Conservation (phyloP, 2,888 invertebrate genomes). For the Steinernema hermaphroditum region DNA sequence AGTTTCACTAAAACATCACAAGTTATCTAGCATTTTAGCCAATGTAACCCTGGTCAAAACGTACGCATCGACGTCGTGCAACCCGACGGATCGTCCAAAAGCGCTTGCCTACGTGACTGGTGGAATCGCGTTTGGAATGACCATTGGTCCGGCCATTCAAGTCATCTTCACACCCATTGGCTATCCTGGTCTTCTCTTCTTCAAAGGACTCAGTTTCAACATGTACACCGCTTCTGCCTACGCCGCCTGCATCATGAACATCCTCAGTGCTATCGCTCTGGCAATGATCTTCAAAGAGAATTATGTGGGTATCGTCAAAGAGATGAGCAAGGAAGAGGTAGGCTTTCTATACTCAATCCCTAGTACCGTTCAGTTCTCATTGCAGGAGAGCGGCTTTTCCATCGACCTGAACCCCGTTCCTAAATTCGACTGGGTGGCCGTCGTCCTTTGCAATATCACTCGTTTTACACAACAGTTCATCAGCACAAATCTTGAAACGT, state of each 20-base stretch:
- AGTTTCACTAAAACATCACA: background rate
- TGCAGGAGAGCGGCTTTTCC: background rate
- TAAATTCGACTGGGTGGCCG: constrained; percentile 53
- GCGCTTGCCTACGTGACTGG: constrained; percentile 36
- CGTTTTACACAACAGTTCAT: constrained; percentile 68
- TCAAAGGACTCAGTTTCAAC: constrained; percentile 38
- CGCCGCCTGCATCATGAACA: constrained; percentile 41
- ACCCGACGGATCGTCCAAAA: constrained; percentile 39
- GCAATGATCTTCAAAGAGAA: constrained; percentile 39
- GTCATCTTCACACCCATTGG: constrained; percentile 38
- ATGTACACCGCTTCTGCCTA: constrained; percentile 52
- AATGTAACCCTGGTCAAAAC: constrained; percentile 43
- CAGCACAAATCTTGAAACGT: constrained; percentile 69
- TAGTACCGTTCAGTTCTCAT: too few species aligned
- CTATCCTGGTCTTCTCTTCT: constrained; percentile 40
- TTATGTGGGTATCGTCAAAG: constrained; percentile 46
- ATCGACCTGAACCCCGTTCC: constrained; percentile 42
- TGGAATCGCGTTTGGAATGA: constrained; percentile 30
- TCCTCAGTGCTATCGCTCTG: constrained; percentile 38
- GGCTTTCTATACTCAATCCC: too few species aligned
- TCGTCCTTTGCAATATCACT: constrained; percentile 55
- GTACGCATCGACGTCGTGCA: constrained; percentile 51
- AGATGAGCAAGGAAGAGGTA: constrained; percentile 8
- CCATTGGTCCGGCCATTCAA: constrained; percentile 32
- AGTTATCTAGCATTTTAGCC: constrained; percentile 17